phyloP scores from a whole-genome alignment of 2,113 vertebrate genomes.

The Tapirus terrestris region DNA sequence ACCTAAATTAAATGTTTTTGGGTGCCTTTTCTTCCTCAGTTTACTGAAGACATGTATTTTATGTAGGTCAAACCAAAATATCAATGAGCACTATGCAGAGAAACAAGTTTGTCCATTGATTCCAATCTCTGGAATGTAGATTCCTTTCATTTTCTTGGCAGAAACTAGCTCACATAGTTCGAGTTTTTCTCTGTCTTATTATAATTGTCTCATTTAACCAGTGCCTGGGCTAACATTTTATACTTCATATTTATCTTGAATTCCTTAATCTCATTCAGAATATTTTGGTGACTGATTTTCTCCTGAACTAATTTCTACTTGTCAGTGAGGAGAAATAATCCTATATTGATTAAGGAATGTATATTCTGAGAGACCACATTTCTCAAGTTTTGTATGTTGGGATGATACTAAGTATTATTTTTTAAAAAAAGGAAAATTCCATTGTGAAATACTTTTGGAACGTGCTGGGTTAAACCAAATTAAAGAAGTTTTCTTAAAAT shows the following conservation, averaged over 20 bases:
- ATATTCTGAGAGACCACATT: not conserved
- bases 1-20: constrained; percentile 20
- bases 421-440: not conserved
- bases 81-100: constrained; percentile 62
- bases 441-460: constrained; percentile 54
- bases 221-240: constrained; percentile 58
- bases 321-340: constrained; percentile 24
- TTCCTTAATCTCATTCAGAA: constrained; percentile 61
- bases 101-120: constrained; percentile 75
- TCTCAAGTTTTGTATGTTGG: constrained; percentile 34
- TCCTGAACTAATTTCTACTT: constrained; percentile 33
- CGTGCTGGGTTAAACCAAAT: constrained; percentile 21
- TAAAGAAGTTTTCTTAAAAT: not conserved
- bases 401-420: not conserved
- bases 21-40: not conserved
- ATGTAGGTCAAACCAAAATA: constrained; percentile 64
- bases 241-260: constrained; percentile 57
- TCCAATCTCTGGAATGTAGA: constrained; percentile 79
- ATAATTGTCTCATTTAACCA: constrained; percentile 65
- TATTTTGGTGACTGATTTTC: constrained; percentile 54
- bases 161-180: constrained; percentile 62
- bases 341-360: constrained; percentile 29
- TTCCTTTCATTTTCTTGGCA: constrained; percentile 79
- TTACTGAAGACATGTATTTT: constrained; percentile 56
- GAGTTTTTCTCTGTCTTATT: constrained; percentile 68